Evolutionary conservation across 2,113 vertebrate species (phyloP).

Genomic region (Neoarius graeffei): DNA sequence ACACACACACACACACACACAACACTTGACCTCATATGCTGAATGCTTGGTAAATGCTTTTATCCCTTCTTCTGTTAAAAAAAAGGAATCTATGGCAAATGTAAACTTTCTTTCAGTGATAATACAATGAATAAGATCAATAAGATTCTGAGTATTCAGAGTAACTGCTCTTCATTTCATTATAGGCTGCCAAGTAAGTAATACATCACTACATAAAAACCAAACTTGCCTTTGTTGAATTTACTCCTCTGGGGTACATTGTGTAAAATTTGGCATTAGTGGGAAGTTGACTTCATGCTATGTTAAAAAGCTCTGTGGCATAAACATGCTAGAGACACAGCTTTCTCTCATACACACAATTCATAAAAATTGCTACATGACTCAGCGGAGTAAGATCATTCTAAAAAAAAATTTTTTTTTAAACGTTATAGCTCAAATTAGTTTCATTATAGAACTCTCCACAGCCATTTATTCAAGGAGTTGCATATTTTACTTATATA

Average conservation of each 20-base stretch:
- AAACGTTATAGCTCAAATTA: background rate
- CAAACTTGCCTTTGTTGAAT: too few species aligned
- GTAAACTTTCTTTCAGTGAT: background rate
- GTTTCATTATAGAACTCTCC: background rate
- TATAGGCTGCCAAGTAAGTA: background rate
- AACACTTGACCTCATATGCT: background rate
- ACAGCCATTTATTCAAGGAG: background rate
- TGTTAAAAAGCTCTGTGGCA: too few species aligned
- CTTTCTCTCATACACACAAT: too few species aligned
- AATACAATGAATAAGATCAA: background rate
- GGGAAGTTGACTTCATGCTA: too few species aligned
- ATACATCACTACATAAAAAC: background rate
- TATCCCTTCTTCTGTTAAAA: background rate
- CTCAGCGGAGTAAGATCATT: background rate
- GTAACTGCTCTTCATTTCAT: background rate
- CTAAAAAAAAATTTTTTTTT: background rate
- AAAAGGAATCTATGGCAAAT: background rate
- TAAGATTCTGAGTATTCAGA: background rate
- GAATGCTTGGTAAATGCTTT: background rate
- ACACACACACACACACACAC: background rate
- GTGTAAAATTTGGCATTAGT: background rate
- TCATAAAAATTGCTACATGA: too few species aligned
- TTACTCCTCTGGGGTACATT: too few species aligned
- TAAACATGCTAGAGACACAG: too few species aligned
- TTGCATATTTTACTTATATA: background rate